A percentile compares a stretch with the other conserved stretches of the same genome.
Conservation (phyloP, 1,140 invertebrate species). For the Pinna nobilis region DNA sequence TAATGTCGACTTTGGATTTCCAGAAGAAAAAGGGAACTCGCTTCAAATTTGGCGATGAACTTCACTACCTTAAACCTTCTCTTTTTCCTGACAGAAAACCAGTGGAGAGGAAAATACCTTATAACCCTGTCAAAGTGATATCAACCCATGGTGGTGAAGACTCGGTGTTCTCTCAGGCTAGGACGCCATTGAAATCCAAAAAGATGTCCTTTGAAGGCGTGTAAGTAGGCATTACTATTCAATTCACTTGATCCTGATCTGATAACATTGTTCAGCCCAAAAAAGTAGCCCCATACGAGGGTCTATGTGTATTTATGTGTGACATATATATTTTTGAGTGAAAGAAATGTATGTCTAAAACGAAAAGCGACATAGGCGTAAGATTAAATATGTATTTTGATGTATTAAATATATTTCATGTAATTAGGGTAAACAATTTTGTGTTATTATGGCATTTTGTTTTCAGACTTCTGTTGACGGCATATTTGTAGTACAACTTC, state of each 20-base stretch:
- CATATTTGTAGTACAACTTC: too few relatives aligned
- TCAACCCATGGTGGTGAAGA: background rate
- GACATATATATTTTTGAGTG: background rate
- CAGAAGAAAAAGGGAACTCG: background rate
- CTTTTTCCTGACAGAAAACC: slow-evolving; percentile 9
- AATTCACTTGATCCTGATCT: background rate
- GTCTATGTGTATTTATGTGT: background rate
- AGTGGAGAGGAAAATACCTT: slow-evolving; percentile 1
- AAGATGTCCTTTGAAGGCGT: slow-evolving; percentile 1
- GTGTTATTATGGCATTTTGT: too few relatives aligned
- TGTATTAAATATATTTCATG: too few relatives aligned
- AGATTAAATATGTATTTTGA: too few relatives aligned
- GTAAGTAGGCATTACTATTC: background rate
- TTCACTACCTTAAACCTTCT: background rate
- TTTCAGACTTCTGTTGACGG: too few relatives aligned
- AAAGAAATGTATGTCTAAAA: background rate
- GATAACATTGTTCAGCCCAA: background rate
- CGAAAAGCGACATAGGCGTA: too few relatives aligned
- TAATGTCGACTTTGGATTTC: too few relatives aligned
- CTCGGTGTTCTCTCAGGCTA: background rate
- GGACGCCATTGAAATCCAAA: background rate
- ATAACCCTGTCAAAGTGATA: background rate
- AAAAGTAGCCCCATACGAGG: background rate
- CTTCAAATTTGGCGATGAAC: background rate
- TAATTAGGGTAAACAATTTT: too few relatives aligned